Conservation (phyloP, 2,113 vertebrate species). For the Probosciger aterrimus region DNA sequence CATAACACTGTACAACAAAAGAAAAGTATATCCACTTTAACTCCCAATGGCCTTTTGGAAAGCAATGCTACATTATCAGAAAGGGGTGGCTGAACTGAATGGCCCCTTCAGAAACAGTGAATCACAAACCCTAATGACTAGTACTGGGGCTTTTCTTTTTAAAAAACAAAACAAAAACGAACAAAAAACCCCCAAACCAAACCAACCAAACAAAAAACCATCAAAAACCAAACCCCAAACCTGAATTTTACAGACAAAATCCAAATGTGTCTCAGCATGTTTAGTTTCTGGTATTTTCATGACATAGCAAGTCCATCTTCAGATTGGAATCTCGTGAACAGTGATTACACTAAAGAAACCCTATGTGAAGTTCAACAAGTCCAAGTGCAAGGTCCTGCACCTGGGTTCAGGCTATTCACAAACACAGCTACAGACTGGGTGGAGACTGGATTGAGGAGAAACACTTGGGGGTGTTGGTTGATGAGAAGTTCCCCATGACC, state of each 20-base stretch:
- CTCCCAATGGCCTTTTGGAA: background rate
- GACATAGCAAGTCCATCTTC: background rate
- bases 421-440: too few relatives aligned
- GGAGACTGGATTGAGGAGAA: too few relatives aligned
- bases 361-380: too few relatives aligned
- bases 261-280: background rate
- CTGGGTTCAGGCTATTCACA: too few relatives aligned
- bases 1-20: background rate
- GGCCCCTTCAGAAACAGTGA: fast-evolving
- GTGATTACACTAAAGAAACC: background rate
- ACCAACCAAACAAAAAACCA: too few relatives aligned
- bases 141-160: too few relatives aligned
- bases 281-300: background rate
- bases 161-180: background rate
- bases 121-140: background rate
- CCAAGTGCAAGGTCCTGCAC: too few relatives aligned
- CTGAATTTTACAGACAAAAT: background rate
- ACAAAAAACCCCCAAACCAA: background rate
- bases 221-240: background rate
- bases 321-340: background rate
- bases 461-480: too few relatives aligned
- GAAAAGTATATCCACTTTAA: background rate
- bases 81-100: background rate
- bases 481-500: too few relatives aligned
- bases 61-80: background rate